Evolutionary conservation across 2,888 invertebrate genomes (phyloP), one percentile per base, ranked within the genome.

Genomic region (Diogma glabrata): DNA sequence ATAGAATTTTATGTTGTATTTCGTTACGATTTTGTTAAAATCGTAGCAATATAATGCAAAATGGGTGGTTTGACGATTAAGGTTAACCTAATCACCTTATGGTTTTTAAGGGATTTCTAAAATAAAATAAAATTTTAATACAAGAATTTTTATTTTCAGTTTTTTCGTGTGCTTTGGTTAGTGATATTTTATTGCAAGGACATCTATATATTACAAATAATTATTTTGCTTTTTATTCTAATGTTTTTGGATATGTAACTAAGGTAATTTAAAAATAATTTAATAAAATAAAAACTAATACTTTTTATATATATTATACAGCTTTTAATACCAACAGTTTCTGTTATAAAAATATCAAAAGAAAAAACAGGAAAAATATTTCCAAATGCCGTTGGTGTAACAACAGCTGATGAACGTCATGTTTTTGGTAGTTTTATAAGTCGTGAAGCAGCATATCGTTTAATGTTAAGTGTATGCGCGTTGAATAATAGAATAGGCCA

Each of bases 151-250:
- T 55, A 56, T 53, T 76, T 75, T 19, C 74, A 87, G 87, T 90
- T 76, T 94, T 88, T 74, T 89, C 91, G 46, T 93, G 93, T 72
- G 93, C 93, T 54, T 78, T 92, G 61, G 87, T 92, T 55, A 88
- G 89, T 56, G 94, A 94, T 69, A 89, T 93, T 60, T 73, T 94
- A 50, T 79, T 94, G 20, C 94, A 94, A 74, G 94, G 94, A 51
- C 87, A 90, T 67, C 78, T 95, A 60, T 94, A 93, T 74, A 90
- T 94, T 66, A 92, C 93, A 56, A 85, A 87, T 66, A 90, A 92
- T 68, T 91, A 91, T 74, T 91, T 94, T 73, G 93, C 92, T 60
- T 94, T 94, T 75, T 91, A 94, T 72, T 93, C 94, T 56, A 93
- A 93, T 70, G 92, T 95, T 53, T 91, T 93, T 69, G 93, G 93